phyloP scores from a whole-genome alignment of 2,888 invertebrate species.

The Trilocha varians region DNA sequence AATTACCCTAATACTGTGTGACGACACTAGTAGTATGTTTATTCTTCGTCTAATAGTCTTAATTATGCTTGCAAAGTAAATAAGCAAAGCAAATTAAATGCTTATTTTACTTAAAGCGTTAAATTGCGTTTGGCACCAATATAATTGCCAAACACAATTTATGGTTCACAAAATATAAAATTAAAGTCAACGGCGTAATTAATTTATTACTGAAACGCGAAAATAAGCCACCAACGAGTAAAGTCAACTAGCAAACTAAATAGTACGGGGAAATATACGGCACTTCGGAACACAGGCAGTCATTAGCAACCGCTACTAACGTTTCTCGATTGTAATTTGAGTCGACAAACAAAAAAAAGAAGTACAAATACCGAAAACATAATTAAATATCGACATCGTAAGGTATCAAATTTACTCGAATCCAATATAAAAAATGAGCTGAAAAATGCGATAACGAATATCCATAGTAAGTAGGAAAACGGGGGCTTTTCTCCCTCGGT shows the following conservation, averaged over 20 bases:
- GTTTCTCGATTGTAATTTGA: not conserved
- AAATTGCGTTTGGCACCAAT: not conserved
- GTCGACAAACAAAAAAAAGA: not conserved
- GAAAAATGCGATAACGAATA: constrained; percentile 5
- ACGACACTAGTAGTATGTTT: no score
- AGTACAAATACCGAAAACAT: not conserved
- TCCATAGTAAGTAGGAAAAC: constrained; percentile 16
- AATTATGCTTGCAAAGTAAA: no score
- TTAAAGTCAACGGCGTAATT: constrained; percentile 13
- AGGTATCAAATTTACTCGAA: not conserved
- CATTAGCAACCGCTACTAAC: constrained; percentile 12
- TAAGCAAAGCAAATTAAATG: no score
- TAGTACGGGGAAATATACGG: constrained; percentile 20
- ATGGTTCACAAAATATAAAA: constrained; percentile 15
- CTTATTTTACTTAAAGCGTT: not conserved
- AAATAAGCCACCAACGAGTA: constrained; percentile 21
- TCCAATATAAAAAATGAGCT: not conserved
- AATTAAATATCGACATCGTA: not conserved
- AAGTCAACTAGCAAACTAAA: constrained; percentile 25
- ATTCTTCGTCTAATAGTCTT: no score
- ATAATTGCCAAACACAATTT: not conserved
- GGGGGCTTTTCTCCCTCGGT: constrained; percentile 15
- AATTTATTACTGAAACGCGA: constrained; percentile 22
- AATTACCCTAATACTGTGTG: no score
- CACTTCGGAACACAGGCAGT: constrained; percentile 21